Percentiles rank a stretch among this genome's conserved stretches.
Conservation (phyloP, 2,888 invertebrate genomes). For the Adineta ricciae region DNA sequence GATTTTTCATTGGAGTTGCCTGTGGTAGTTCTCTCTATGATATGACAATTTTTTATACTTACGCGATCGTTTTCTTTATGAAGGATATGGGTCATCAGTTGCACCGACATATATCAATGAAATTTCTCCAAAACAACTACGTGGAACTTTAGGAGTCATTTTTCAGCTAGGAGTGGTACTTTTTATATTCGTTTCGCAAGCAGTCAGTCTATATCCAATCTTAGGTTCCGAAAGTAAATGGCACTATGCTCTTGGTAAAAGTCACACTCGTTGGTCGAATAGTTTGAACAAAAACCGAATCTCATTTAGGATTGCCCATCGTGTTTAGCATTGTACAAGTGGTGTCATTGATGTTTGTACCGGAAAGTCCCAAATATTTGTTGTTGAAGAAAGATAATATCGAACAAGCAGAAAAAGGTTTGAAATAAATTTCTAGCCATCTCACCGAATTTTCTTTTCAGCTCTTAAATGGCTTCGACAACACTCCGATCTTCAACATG, state of each 20-base stretch:
- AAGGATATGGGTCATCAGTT: slow-evolving; percentile 74
- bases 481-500: slow-evolving; percentile 73
- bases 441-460: too few relatives aligned
- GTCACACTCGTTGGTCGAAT: too few relatives aligned
- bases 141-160: slow-evolving; percentile 71
- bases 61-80: background rate
- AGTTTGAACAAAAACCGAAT: background rate
- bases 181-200: slow-evolving; percentile 83
- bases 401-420: slow-evolving; percentile 69
- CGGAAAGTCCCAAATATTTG: slow-evolving; percentile 86
- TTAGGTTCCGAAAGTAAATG: slow-evolving; percentile 84
- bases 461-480: slow-evolving; percentile 62
- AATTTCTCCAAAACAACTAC: slow-evolving; percentile 83
- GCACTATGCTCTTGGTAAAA: slow-evolving; percentile 73
- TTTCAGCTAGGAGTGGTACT: slow-evolving; percentile 92
- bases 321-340: slow-evolving; percentile 82
- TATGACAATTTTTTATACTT: too few relatives aligned
- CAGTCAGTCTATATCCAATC: slow-evolving; percentile 85
- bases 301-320: slow-evolving; percentile 58
- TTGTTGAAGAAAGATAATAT: slow-evolving; percentile 87
- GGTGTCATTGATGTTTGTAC: slow-evolving; percentile 80
- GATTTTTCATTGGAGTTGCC: slow-evolving; percentile 93
- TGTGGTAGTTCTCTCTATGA: slow-evolving; percentile 60
- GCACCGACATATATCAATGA: slow-evolving; percentile 98
- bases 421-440: too few relatives aligned